Evolutionary conservation across 2,113 vertebrate genomes (phyloP).

Genomic region (Ovis canadensis): DNA sequence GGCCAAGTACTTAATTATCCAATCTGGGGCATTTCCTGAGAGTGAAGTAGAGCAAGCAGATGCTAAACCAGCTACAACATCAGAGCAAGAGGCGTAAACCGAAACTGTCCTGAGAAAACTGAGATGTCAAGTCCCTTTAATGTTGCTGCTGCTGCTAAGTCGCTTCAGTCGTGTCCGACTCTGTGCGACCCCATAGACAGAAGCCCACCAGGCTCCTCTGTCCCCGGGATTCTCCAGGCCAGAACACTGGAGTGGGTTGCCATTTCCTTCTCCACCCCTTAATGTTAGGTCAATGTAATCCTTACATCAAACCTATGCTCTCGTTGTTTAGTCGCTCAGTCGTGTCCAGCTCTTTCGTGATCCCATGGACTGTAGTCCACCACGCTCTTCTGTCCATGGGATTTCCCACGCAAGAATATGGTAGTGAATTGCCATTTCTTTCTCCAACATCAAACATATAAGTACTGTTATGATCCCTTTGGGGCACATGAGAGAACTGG

Average conservation of each 20-base stretch:
- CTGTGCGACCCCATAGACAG: too few relatives aligned
- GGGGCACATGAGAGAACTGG: not conserved
- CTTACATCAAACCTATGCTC: not conserved
- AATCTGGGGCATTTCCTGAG: not conserved
- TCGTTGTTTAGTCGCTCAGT: not conserved
- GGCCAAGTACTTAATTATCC: not conserved
- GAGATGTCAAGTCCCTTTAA: not conserved
- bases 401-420: accelerated
- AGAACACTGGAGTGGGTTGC: too few relatives aligned
- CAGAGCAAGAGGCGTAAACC: not conserved
- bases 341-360: not conserved
- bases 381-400: not conserved
- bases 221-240: too few relatives aligned
- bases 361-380: not conserved
- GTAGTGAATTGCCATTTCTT: not conserved
- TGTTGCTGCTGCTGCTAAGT: not conserved
- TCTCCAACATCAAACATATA: not conserved
- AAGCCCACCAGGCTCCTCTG: too few relatives aligned
- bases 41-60: not conserved
- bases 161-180: too few relatives aligned
- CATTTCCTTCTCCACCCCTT: not conserved
- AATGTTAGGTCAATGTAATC: not conserved
- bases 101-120: not conserved
- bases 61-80: not conserved
- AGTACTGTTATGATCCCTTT: not conserved